phyloP scores from a whole-genome alignment of 2,888 invertebrate species.

The Patella pellucida region DNA sequence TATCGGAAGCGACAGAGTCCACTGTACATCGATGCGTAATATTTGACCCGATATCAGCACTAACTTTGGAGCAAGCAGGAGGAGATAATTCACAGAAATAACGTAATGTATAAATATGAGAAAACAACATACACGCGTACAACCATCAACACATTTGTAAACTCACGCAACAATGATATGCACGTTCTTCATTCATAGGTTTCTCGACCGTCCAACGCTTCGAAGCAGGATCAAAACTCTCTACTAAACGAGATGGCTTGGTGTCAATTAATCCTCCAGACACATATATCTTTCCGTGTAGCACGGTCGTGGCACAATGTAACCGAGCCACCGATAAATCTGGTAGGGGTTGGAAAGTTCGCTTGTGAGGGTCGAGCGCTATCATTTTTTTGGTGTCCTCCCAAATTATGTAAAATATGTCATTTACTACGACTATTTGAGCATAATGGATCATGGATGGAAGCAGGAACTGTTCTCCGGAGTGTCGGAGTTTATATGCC shows the following conservation, averaged over 20 bases:
- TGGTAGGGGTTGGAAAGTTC: slow-evolving; percentile 64
- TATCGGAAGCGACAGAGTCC: no score
- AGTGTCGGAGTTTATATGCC: slow-evolving; percentile 48
- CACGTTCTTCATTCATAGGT: slow-evolving; percentile 54
- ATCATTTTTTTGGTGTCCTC: slow-evolving; percentile 66
- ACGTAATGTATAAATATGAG: background rate
- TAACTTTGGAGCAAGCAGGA: no score
- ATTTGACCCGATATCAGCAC: no score
- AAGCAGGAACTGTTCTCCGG: slow-evolving; percentile 67
- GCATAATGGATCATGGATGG: slow-evolving; percentile 65
- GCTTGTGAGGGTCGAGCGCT: slow-evolving; percentile 63
- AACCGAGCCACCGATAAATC: slow-evolving; percentile 59
- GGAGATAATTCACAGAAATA: no score
- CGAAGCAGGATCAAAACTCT: slow-evolving; percentile 65
- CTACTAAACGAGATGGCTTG: slow-evolving; percentile 59
- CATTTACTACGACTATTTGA: slow-evolving; percentile 64
- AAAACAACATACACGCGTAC: background rate
- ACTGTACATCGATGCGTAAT: no score
- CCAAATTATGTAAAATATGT: slow-evolving; percentile 70
- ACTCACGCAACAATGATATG: slow-evolving; percentile 67
- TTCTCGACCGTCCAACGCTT: slow-evolving; percentile 63
- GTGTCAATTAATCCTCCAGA: slow-evolving; percentile 62
- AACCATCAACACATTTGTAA: slow-evolving; percentile 56
- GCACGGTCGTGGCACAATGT: slow-evolving; percentile 62
- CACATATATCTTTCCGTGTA: slow-evolving; percentile 65